Evolutionary conservation across 2,797 vertebrate genomes (phyloP).

Genomic region (Phataginus tetradactyla): DNA sequence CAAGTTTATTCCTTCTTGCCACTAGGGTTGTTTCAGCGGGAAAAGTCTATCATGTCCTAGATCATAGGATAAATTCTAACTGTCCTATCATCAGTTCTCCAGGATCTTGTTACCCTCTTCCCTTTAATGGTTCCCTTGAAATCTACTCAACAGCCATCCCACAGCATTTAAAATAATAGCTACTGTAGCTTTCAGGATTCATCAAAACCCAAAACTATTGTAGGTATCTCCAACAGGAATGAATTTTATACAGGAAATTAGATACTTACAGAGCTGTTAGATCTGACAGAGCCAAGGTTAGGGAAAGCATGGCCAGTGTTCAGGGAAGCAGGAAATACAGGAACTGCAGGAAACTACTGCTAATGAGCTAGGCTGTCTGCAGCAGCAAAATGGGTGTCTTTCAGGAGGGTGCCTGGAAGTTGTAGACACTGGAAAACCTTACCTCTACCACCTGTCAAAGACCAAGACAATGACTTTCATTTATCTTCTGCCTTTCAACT

Average conservation of each 20-base stretch:
- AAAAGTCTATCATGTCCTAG: not conserved
- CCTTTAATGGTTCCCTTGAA: not conserved
- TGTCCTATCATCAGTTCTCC: not conserved
- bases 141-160: not conserved
- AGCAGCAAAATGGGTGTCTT: not conserved
- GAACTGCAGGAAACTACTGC: not conserved
- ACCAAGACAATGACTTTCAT: not conserved
- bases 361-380: not conserved
- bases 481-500: not conserved
- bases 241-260: conserved; percentile 29
- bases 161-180: not conserved
- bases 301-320: not conserved
- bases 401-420: not conserved
- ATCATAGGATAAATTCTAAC: not conserved
- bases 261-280: conserved; percentile 15
- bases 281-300: not conserved
- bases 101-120: not conserved
- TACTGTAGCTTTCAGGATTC: not conserved
- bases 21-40: not conserved
- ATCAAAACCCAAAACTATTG: not conserved
- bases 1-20: not conserved
- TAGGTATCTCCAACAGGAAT: not conserved
- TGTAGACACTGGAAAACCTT: not conserved
- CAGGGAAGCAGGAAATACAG: not conserved
- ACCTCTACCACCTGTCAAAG: not conserved